Conservation (phyloP, 1,140 invertebrate genomes). For the Ruditapes philippinarum region DNA sequence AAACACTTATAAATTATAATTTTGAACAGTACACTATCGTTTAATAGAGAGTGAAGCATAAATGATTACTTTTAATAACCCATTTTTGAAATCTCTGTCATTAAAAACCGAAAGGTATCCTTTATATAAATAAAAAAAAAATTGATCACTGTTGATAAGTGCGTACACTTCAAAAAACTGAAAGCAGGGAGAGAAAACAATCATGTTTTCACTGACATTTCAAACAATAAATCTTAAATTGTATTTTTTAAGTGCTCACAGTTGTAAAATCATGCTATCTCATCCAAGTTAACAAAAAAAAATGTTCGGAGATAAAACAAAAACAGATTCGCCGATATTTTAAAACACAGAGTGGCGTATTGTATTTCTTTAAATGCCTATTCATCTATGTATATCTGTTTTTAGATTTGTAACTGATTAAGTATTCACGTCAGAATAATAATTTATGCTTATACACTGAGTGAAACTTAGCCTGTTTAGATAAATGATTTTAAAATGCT, state of each 20-base stretch:
- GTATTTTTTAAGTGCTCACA: not conserved
- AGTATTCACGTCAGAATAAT: not conserved
- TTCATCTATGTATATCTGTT: not conserved
- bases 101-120: no score
- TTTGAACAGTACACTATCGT: no score
- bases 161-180: no score
- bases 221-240: constrained; percentile 10
- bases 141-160: no score
- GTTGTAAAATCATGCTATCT: not conserved
- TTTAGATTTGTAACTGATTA: not conserved
- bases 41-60: no score
- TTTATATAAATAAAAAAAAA: no score
- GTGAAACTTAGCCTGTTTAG: no score
- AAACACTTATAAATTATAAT: no score
- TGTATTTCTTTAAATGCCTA: not conserved
- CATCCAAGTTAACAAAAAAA: not conserved
- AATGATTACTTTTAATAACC: no score
- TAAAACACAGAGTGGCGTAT: not conserved
- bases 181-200: not conserved
- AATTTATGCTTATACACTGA: not conserved
- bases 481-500: no score
- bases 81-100: no score
- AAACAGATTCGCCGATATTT: not conserved
- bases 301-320: not conserved
- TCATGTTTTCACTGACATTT: not conserved